Conservation (phyloP, 2,888 invertebrate species). For the Dorcus parallelipipedus region DNA sequence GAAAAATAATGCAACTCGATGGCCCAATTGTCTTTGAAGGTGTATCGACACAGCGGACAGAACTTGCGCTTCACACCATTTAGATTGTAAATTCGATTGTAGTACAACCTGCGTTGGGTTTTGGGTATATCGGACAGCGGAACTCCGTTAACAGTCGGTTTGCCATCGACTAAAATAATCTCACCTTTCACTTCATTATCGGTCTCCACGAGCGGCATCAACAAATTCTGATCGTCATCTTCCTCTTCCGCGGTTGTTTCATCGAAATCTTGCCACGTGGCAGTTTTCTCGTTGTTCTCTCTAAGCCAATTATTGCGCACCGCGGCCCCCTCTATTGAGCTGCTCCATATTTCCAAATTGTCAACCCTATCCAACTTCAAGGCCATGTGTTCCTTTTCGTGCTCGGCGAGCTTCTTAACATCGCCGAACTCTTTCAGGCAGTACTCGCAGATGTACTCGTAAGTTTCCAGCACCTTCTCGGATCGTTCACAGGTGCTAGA, state of each 20-base stretch:
- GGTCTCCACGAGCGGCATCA: conserved; percentile 21
- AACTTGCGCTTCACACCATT: conserved; percentile 41
- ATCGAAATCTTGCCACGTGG: conserved; percentile 20
- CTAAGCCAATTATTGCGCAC: conserved; percentile 44
- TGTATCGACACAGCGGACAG: conserved; percentile 46
- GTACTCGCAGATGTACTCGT: conserved; percentile 38
- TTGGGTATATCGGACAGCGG: conserved; percentile 42
- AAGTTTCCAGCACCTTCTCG: conserved; percentile 6
- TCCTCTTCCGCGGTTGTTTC: conserved; percentile 12
- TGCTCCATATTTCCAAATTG: conserved; percentile 36
- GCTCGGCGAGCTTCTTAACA: conserved; percentile 38
- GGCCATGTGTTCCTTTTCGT: conserved; percentile 43
- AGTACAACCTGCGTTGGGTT: conserved; percentile 42
- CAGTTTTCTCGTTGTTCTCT: conserved; percentile 18
- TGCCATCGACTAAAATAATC: conserved; percentile 28
- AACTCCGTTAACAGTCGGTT: conserved; percentile 40
- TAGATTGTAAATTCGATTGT: conserved; percentile 40
- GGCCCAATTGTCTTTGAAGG: conserved; percentile 49
- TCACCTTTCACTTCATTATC: conserved; percentile 23
- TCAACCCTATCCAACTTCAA: conserved; percentile 41
- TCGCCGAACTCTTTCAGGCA: conserved; percentile 39
- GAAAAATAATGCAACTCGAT: conserved; percentile 48
- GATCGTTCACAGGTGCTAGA: neutral
- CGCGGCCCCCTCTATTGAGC: conserved; percentile 31
- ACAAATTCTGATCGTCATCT: conserved; percentile 28